These are phyloP conservation scores for Eupithecia subumbrata DNA, from an alignment of 2,888 invertebrate species.

Conservation along the genomic window DNA sequence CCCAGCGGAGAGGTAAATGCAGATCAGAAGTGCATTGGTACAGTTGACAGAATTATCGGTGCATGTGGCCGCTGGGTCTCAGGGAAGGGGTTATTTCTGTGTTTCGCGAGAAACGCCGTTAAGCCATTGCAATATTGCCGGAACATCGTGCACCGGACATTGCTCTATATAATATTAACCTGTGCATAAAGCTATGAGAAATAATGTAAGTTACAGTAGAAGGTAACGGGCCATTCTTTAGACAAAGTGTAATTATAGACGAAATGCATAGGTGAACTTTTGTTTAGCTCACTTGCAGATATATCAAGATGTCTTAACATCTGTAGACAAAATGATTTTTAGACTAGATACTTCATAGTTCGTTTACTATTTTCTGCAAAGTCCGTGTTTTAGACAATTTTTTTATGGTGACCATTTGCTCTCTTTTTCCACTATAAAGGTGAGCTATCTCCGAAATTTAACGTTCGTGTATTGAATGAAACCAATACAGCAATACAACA, in stretches of 20 bases:
- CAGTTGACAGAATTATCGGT: slow-evolving; percentile 72
- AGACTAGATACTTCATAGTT: too few relatives aligned
- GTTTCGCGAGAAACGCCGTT: slow-evolving; percentile 77
- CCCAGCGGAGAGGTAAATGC: slow-evolving; percentile 66
- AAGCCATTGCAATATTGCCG: slow-evolving; percentile 62
- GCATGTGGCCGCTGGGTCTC: slow-evolving; percentile 64
- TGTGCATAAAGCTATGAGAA: not conserved
- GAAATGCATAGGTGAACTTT: too few relatives aligned
- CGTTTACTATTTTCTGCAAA: too few relatives aligned
- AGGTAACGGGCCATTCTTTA: not conserved
- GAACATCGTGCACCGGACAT: slow-evolving; percentile 53
- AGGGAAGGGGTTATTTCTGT: slow-evolving; percentile 76
- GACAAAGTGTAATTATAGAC: too few relatives aligned
- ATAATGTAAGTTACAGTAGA: not conserved
- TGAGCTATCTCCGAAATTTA: not conserved
- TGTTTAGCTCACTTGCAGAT: too few relatives aligned
- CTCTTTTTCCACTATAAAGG: not conserved
- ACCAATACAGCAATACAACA: not conserved
- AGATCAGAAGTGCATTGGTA: slow-evolving; percentile 71
- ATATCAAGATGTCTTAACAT: too few relatives aligned
- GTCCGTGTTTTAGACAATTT: too few relatives aligned
- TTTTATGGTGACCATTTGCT: too few relatives aligned
- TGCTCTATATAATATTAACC: slow-evolving; percentile 21
- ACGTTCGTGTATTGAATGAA: not conserved
- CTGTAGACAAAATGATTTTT: too few relatives aligned